Evolutionary conservation across 2,888 invertebrate species (phyloP).

Genomic region (Muschampia plurimacula): DNA sequence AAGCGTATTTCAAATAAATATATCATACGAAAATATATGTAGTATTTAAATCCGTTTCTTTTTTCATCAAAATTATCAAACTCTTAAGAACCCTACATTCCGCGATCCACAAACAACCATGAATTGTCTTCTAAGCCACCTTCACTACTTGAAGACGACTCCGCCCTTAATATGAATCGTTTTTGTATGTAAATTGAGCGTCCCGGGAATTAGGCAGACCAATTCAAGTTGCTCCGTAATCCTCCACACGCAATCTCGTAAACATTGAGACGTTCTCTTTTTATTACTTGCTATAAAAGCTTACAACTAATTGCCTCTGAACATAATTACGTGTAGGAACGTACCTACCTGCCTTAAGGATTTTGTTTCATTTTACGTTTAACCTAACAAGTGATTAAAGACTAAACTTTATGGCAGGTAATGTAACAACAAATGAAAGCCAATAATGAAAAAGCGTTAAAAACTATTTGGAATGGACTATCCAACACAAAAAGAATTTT

Average conservation of each 20-base stretch:
- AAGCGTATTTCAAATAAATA: no score
- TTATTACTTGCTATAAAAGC: slow-evolving; percentile 53
- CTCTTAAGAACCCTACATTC: neutral
- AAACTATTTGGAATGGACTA: no score
- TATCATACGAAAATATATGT: no score
- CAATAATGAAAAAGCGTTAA: no score
- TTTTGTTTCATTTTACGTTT: neutral
- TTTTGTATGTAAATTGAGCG: slow-evolving; percentile 27
- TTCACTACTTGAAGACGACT: neutral
- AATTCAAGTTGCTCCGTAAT: neutral
- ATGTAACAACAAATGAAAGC: no score
- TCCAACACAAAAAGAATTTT: no score
- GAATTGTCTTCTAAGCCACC: neutral
- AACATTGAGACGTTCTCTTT: slow-evolving; percentile 27
- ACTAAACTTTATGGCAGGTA: no score
- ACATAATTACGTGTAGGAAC: slow-evolving; percentile 45
- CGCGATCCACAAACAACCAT: neutral
- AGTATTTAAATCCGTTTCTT: no score
- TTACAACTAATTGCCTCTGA: slow-evolving; percentile 51
- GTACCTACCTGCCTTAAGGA: neutral
- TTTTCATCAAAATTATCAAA: no score
- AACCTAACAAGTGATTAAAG: neutral
- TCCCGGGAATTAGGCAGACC: slow-evolving; percentile 17
- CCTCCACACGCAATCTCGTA: neutral
- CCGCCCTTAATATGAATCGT: slow-evolving; percentile 17